Conservation (phyloP, 30 jellyfish, hydroid and myxozoan species). For the Hydractinia symbiolongicarpus region DNA sequence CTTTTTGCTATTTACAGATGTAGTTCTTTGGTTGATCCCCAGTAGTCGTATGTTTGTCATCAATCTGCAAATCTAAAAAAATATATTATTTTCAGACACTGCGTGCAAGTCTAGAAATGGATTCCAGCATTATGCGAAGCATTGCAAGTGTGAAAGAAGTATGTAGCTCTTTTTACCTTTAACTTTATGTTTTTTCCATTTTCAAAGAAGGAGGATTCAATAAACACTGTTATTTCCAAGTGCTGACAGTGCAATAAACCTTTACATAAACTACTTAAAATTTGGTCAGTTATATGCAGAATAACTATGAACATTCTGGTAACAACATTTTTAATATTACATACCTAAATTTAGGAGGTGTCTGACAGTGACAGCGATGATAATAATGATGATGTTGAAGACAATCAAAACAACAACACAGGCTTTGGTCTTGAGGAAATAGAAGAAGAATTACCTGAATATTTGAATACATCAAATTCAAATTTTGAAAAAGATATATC, state of each 20-base stretch:
- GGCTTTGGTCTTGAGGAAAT: slow-evolving; percentile 17
- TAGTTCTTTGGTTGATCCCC: too few relatives aligned
- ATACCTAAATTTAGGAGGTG: background rate
- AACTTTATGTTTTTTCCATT: background rate
- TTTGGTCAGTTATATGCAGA: background rate
- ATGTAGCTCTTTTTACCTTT: background rate
- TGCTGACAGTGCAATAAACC: too few relatives aligned
- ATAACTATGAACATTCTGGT: background rate
- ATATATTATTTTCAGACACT: slow-evolving; percentile 42
- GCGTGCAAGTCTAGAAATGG: slow-evolving; percentile 75
- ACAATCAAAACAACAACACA: background rate
- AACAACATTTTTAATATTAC: background rate
- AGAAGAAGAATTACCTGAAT: slow-evolving; percentile 16
- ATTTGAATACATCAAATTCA: background rate
- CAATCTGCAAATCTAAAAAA: too few relatives aligned
- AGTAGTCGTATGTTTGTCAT: too few relatives aligned
- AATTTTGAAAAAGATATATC: slow-evolving; percentile 3
- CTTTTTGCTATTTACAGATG: too few relatives aligned
- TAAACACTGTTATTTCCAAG: background rate
- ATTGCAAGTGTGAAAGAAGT: slow-evolving; percentile 32
- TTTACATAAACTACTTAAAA: too few relatives aligned
- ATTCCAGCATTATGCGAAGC: slow-evolving; percentile 64
- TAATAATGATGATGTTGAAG: background rate
- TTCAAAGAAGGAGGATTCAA: background rate
- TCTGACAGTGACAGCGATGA: slow-evolving; percentile 8